Conservation (phyloP, 2,113 vertebrate genomes). For the Myiozetetes cayanensis region DNA sequence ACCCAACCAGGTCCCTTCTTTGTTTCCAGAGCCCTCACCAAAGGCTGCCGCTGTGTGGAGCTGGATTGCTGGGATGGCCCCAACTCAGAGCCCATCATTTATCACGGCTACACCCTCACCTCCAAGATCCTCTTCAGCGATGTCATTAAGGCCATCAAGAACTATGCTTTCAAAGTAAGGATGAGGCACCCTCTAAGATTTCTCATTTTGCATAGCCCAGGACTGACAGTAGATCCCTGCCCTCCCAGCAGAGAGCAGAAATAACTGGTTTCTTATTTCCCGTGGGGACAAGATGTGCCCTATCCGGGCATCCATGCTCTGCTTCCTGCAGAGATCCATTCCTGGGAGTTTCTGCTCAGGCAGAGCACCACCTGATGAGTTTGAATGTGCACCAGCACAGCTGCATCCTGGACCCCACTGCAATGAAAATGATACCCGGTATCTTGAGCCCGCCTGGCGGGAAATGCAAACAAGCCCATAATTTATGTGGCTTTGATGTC, state of each 20-base stretch:
- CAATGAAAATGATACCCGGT: background rate
- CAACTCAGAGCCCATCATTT: slow-evolving; percentile 88
- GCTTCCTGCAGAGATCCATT: background rate
- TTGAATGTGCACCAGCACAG: background rate
- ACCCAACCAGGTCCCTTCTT: slow-evolving; percentile 20
- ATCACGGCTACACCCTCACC: slow-evolving; percentile 95
- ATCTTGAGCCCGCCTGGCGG: background rate
- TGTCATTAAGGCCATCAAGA: slow-evolving; percentile 88
- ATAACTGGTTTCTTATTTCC: background rate
- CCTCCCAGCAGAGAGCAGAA: background rate
- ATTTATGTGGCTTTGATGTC: background rate
- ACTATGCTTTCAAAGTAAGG: slow-evolving; percentile 92
- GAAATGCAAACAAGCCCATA: background rate
- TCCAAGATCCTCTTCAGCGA: slow-evolving; percentile 94
- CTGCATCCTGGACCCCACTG: background rate
- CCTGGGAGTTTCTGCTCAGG: background rate
- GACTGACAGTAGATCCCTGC: background rate
- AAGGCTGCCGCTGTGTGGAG: slow-evolving; percentile 95
- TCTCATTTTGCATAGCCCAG: background rate
- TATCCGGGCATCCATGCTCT: background rate
- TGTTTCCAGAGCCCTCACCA: slow-evolving; percentile 85
- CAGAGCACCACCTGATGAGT: background rate
- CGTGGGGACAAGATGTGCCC: background rate
- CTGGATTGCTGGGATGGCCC: slow-evolving; percentile 95
- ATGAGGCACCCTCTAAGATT: background rate